These are phyloP conservation scores for Oligia strigilis DNA, from an alignment of 2,888 invertebrate genomes.

Conservation along the genomic window DNA sequence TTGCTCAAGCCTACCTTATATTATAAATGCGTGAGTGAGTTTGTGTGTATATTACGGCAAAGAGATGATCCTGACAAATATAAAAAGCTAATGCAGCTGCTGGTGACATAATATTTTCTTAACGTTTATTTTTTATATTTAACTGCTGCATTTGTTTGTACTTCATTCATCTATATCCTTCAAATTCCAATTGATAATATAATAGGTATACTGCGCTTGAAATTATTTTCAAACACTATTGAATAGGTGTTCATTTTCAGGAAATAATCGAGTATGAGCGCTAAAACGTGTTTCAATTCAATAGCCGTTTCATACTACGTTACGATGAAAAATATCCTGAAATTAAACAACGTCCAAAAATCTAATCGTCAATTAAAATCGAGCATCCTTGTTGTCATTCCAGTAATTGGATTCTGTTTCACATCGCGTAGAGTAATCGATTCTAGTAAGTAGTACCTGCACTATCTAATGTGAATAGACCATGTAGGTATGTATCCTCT, in stretches of 20 bases:
- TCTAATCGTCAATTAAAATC: slow-evolving; percentile 38
- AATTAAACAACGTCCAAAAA: slow-evolving; percentile 7
- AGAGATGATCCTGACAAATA: background rate
- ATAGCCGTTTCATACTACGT: background rate
- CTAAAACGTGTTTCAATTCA: background rate
- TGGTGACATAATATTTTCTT: background rate
- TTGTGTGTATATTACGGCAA: slow-evolving; percentile 2
- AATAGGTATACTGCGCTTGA: background rate
- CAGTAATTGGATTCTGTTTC: slow-evolving; percentile 74
- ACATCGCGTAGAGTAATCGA: slow-evolving; percentile 71
- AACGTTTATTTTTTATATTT: background rate
- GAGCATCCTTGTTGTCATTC: slow-evolving; percentile 59
- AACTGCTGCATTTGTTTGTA: background rate
- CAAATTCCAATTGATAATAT: background rate
- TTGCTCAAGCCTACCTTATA: slow-evolving; percentile 30
- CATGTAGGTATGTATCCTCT: background rate
- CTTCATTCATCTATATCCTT: background rate
- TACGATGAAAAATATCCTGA: background rate
- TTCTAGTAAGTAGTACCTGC: background rate
- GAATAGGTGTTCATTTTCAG: slow-evolving; percentile 8
- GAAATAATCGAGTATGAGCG: slow-evolving; percentile 1
- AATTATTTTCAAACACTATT: background rate
- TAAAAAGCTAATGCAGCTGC: background rate
- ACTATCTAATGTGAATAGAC: background rate
- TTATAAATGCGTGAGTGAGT: slow-evolving; percentile 21